Conservation (phyloP, 1,140 invertebrate genomes). For the Acromyrmex heyeri region DNA sequence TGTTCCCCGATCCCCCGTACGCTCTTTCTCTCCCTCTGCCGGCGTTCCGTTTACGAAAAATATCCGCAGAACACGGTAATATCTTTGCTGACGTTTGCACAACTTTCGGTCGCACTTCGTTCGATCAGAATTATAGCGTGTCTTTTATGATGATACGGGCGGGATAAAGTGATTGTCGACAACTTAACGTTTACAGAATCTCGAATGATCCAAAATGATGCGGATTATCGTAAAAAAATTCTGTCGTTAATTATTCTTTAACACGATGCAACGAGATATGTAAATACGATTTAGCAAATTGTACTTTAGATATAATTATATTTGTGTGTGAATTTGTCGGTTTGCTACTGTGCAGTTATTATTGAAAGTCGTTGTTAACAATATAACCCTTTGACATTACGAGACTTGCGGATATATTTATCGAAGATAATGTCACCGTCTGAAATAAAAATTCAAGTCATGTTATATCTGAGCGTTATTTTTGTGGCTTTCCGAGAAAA, state of each 20-base stretch:
- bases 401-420: conserved; percentile 38
- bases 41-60: conserved; percentile 56
- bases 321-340: not conserved
- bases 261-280: not conserved
- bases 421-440: conserved; percentile 44
- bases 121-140: conserved; percentile 10
- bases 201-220: not conserved
- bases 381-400: conserved; percentile 51
- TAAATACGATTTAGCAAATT: not conserved
- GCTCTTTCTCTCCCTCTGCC: conserved; percentile 1
- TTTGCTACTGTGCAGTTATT: conserved; percentile 14
- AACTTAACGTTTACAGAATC: not conserved
- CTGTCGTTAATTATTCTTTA: not conserved
- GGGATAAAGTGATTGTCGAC: not conserved
- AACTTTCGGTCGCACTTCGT: not conserved
- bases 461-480: conserved; percentile 36
- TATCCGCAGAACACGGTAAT: conserved; percentile 25
- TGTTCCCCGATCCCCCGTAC: conserved; percentile 68
- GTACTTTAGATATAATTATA: not conserved
- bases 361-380: conserved; percentile 32
- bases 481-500: conserved; percentile 44
- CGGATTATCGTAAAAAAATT: not conserved
- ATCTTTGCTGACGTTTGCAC: conserved; percentile 20
- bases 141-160: not conserved
- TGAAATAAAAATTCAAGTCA: conserved; percentile 47